phyloP scores from a whole-genome alignment of 1,140 invertebrate species.

The Intoshia linei region DNA sequence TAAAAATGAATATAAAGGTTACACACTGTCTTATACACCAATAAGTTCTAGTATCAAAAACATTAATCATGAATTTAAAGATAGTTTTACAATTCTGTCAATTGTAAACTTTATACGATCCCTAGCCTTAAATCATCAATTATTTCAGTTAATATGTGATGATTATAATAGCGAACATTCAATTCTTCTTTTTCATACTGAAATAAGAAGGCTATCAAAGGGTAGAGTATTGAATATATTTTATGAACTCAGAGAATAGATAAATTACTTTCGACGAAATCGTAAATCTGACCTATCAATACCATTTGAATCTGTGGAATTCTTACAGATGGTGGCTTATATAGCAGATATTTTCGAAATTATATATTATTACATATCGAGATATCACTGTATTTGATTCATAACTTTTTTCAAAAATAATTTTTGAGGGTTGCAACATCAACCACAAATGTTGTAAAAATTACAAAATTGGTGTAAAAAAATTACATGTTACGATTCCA shows the following conservation, averaged over 20 bases:
- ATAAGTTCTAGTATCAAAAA: no score
- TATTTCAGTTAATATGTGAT: slow-evolving; percentile 2
- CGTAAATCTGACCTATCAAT: neutral
- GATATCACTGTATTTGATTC: no score
- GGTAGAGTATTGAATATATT: neutral
- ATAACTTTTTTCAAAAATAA: no score
- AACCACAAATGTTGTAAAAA: no score
- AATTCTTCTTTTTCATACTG: neutral
- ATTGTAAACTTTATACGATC: neutral
- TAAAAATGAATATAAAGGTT: no score
- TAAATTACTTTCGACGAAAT: neutral
- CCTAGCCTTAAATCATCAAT: neutral
- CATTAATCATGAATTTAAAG: no score
- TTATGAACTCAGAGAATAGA: neutral
- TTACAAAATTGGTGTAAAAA: no score
- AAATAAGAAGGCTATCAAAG: neutral
- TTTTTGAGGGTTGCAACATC: no score
- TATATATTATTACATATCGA: no score
- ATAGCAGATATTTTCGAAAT: slow-evolving; percentile 1
- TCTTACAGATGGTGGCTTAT: slow-evolving; percentile 1
- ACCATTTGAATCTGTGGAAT: slow-evolving; percentile 1
- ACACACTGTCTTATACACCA: no score
- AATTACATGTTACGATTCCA: no score
- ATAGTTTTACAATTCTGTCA: neutral
- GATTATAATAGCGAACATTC: neutral